A percentile compares a stretch with the other conserved stretches of the same genome.
phyloP scores from a whole-genome alignment of 2,797 vertebrate genomes.

The Chiropotes sagulatus region DNA sequence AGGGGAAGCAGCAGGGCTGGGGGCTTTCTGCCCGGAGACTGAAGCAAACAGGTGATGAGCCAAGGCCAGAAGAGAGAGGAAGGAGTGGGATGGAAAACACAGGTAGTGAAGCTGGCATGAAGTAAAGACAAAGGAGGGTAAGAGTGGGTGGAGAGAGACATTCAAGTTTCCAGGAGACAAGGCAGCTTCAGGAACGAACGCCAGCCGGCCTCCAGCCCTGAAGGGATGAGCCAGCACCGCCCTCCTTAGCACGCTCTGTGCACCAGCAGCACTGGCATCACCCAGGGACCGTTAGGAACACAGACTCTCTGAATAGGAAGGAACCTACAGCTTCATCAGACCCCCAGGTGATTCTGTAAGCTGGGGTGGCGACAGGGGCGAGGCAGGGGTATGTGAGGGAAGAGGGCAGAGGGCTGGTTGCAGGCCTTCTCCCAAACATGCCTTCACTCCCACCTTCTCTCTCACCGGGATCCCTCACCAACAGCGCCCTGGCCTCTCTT shows the following conservation, averaged over 20 bases:
- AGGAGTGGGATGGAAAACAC: background rate
- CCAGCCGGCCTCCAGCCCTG: too few relatives aligned
- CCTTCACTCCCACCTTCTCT: too few relatives aligned
- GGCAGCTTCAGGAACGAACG: background rate
- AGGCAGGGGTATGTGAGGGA: background rate
- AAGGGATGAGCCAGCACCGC: background rate
- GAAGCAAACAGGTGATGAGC: background rate
- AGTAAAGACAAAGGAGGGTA: background rate
- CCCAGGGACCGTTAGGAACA: background rate
- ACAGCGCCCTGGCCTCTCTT: background rate
- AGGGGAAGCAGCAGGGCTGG: background rate
- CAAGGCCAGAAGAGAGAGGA: background rate
- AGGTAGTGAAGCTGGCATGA: background rate
- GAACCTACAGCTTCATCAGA: background rate
- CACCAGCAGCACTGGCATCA: background rate
- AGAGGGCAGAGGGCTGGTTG: background rate
- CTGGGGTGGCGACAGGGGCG: background rate
- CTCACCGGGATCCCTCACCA: background rate
- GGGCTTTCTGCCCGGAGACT: background rate
- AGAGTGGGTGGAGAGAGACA: background rate
- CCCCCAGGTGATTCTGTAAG: background rate
- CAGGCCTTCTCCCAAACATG: background rate
- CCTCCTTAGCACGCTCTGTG: background rate
- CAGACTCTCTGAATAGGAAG: background rate
- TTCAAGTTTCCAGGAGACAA: background rate